These are phyloP conservation scores for Andrena minutula DNA, from an alignment of 2,888 invertebrate species.

Conservation along the genomic window DNA sequence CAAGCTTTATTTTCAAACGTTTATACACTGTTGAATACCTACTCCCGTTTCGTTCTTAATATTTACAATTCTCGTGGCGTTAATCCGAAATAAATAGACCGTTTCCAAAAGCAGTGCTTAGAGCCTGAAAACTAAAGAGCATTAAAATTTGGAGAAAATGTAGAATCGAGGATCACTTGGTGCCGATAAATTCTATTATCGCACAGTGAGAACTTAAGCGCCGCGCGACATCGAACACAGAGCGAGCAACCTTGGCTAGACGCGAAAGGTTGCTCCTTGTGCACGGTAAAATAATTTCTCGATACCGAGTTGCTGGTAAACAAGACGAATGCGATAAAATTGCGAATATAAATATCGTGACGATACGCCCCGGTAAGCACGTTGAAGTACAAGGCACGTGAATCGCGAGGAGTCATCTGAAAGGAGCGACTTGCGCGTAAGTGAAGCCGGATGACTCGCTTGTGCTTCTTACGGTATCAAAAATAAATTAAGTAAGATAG, in stretches of 20 bases:
- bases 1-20: conserved; percentile 57
- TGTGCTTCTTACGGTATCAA: conserved; percentile 75
- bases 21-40: conserved; percentile 59
- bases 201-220: neutral
- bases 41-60: neutral
- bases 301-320: neutral
- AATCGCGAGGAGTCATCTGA: conserved; percentile 63
- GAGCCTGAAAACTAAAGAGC: neutral
- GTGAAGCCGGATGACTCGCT: conserved; percentile 44
- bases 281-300: conserved; percentile 10
- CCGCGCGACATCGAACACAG: neutral
- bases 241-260: conserved; percentile 19
- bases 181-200: conserved; percentile 37
- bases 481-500: conserved; percentile 70
- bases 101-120: no score
- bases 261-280: conserved; percentile 13
- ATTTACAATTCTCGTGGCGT: conserved; percentile 22
- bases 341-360: conserved; percentile 50
- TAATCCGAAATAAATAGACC: neutral
- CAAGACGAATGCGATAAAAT: conserved; percentile 34
- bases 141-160: neutral
- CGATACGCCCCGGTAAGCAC: conserved; percentile 32
- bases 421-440: neutral
- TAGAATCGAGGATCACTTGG: conserved; percentile 9
- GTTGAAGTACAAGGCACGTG: conserved; percentile 66